Evolutionary conservation across 2,113 vertebrate species (phyloP).

Genomic region (Platycercus adscitus): DNA sequence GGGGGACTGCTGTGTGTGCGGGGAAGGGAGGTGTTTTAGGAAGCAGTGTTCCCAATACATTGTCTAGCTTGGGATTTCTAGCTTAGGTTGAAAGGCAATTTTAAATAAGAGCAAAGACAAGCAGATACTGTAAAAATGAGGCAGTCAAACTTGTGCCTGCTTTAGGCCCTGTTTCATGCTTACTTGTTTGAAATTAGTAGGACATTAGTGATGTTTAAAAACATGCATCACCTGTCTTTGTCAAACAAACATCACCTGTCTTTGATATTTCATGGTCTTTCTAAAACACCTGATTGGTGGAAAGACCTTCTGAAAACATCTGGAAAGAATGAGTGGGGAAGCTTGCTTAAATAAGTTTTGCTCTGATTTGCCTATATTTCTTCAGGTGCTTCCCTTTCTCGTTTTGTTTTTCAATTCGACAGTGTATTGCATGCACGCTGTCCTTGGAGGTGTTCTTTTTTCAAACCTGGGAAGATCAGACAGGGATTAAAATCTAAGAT

Average conservation of each 20-base stretch:
- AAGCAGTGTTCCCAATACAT: rapidly evolving
- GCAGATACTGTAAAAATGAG: background rate
- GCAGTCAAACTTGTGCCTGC: background rate
- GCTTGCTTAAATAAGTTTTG: background rate
- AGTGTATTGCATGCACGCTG: background rate
- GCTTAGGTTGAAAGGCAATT: background rate
- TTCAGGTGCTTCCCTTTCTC: background rate
- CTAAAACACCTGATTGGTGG: background rate
- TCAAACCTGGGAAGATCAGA: background rate
- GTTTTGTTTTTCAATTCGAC: background rate
- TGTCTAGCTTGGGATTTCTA: background rate
- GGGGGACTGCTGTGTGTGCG: too few relatives aligned
- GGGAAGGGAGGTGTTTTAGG: background rate
- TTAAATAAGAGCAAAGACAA: background rate
- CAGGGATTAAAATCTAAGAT: background rate
- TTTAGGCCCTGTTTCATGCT: background rate
- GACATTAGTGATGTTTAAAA: background rate
- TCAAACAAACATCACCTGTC: background rate
- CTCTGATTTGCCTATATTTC: background rate
- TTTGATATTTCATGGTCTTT: background rate
- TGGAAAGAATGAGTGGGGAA: background rate
- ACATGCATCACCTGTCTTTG: too few relatives aligned
- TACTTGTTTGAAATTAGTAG: background rate
- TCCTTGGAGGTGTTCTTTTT: background rate
- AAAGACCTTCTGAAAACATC: background rate